Evolutionary conservation across 2,888 invertebrate species (phyloP), one percentile per base, ranked within the genome.

Genomic region (Torymus tubicola): DNA sequence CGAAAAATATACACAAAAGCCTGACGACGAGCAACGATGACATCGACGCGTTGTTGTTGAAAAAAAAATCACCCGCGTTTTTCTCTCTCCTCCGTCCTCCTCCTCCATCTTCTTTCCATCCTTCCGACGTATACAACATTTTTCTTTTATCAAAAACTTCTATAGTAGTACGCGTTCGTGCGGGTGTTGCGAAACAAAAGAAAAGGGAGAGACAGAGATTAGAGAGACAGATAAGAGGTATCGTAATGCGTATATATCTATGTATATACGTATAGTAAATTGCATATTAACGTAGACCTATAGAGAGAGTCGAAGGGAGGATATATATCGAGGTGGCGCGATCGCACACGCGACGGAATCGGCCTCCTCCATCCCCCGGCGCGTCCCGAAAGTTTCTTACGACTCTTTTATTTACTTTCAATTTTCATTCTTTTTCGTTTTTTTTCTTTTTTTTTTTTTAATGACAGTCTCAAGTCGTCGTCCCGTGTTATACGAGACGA

Each of bases 381-480:
- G 42, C 42, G 42, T 42, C 42, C 1, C 42, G 42, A 42, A 8
- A 42, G 42, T 42, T 42, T 42, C 42, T 42, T 42, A 42, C 42
- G 42, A 42, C 42, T 42, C 42, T 42, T 42, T 42, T 8, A 5
- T 31, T 31, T 31, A 31, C 31, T 42, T 42, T 42, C 8, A 42
- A 8, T 8, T 21, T 21, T 21, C 21, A 8, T 8, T 8, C 8
- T 42, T 31, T 31, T 55, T 65, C 8, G 5, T 42, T 31, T 31
- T 55, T 65, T 65, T n/a, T 71, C n/a, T n/a, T 8, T 42, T 42
- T 31, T 31, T 55, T 65, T 65, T n/a, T 71, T 71, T 80, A 76
- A 78, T 81, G 78, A 81, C 81, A 81, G 81, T 81, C 81, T 81
- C 81, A 80, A 76, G 68, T 80, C 67, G 76, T 61, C 42, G 42